Evolutionary conservation across 2,797 vertebrate genomes (phyloP), one percentile per base, ranked within the genome.

Genomic region (Sparidentex hasta): DNA sequence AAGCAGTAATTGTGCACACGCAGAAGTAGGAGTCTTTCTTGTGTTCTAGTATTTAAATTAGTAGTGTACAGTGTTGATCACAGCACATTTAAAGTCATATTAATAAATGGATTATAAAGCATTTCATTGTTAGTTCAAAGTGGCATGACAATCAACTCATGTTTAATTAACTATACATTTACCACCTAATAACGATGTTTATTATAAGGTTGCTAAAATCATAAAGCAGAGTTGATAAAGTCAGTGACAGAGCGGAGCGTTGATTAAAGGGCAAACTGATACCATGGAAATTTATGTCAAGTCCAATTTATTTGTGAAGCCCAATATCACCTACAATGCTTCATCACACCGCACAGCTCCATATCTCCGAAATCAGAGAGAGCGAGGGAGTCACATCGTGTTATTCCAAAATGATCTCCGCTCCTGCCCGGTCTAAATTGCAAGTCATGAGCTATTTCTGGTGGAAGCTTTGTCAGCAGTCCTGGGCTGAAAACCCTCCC

Each of bases 391-490:
- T 77, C 80, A 71, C 66, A 72, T 66, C 46, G 51, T 52, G 61
- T 77, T 80, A 74, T 70, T 75, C 62, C 74, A 62, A 88, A 90
- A 76, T 55, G 21, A 86, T 89, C 82, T 82, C 56, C 27, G 43
- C 65, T 82, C 71, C 41, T 5, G 38, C 84, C 80, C 9, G 16
- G 44, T 71, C 82, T 76, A 80, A 92, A 91, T 84, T 90, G 88
- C 87, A 93, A 93, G 92, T 92, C 91, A 90, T 80, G 74, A 88
- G 89, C 86, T 94, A 94, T 95, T 94, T 91, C 71, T 78, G 88
- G 79, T 23, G 41, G 78, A 81, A 79, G 88, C 93, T 88, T 90
- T 74, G 92, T 96, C 95, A 95, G 95, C 94, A 91, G 81, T 86
- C 80, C 83, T 82, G 72, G 55, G 48, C 77, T 82, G 73, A 84